Evolutionary conservation across 2,888 invertebrate species (phyloP).

Genomic region (Eurytoma adleriae): DNA sequence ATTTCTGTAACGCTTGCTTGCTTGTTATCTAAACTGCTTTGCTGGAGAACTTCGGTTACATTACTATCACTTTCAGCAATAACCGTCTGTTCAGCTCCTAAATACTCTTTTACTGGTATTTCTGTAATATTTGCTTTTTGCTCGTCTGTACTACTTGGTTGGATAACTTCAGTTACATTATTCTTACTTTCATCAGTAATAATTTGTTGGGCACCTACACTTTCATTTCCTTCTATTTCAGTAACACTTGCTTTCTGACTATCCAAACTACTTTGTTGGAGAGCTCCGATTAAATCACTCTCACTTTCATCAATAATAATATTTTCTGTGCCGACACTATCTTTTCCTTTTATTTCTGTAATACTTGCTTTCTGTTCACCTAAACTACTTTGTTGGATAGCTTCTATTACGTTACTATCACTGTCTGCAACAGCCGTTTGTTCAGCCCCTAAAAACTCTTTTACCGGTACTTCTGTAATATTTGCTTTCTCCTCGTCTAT

Average conservation of each 20-base stretch:
- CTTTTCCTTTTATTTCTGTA: background rate
- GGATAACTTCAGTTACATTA: background rate
- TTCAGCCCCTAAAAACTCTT: background rate
- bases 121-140: background rate
- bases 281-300: background rate
- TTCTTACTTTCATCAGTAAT: background rate
- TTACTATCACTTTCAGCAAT: background rate
- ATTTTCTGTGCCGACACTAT: conserved; percentile 4
- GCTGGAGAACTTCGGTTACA: background rate
- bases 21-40: background rate
- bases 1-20: too few relatives aligned
- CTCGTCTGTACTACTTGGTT: background rate
- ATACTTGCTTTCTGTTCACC: background rate
- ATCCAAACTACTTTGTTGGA: background rate
- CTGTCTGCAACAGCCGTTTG: background rate
- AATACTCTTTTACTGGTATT: background rate
- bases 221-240: background rate
- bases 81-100: background rate
- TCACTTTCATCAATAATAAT: background rate
- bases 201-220: background rate
- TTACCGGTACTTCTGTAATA: background rate
- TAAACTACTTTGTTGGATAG: background rate
- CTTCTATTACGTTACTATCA: background rate
- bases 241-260: background rate
- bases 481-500: background rate